Base-by-base conservation (phyloP, 2,888 invertebrate species). In the Alloplasta piceator region DNA sequence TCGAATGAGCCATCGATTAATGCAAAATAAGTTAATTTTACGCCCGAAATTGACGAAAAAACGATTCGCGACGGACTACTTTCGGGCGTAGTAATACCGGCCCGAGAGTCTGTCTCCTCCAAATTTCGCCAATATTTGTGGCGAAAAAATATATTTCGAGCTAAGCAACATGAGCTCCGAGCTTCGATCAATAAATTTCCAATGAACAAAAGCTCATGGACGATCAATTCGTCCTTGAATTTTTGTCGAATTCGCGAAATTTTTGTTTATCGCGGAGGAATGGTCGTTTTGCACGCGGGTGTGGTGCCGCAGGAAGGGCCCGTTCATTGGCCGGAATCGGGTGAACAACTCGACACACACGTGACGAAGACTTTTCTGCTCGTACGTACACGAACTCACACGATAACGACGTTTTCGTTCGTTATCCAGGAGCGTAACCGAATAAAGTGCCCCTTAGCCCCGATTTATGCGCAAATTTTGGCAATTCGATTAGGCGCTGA, bases 41-140 rank as follows among this genome's bases (percentile, higher is more conserved):
- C 12, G 71, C 52, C 63, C 71, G 41, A 60, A 70, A 87, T 83
- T 78, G 70, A 74, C 46, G 81, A 84, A 86, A 85, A 82, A 83
- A 74, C 77, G 67, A 36, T 67, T 71, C 56, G 58, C 61, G 71
- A 75, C 83, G 89, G 71, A 89, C 89, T 89, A 89, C 85, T 89
- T 89, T 87, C 68, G 50, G 78, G 88, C 89, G 89, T 84, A 89
- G 86, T 87, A 82, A 89, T 85, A 89, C 85, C 78, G 14, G 73
- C 74, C 14, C 9, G 71, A 63, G 72, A 48, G 38, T 41, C 70
- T 36, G 52, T 68, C 60, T 43, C 16, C 12, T 55, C 46, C 12
- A n/a, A 9, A 41, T 67, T 41, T 6, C 7, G 10, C 9, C 6
- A 4, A 64, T 26, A 71, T 61, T 50, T 26, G 12, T 36, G 7